Percentiles rank a stretch among this genome's conserved stretches.
phyloP scores from a whole-genome alignment of 2,113 vertebrate species.

The Gallinago jamesoni region DNA sequence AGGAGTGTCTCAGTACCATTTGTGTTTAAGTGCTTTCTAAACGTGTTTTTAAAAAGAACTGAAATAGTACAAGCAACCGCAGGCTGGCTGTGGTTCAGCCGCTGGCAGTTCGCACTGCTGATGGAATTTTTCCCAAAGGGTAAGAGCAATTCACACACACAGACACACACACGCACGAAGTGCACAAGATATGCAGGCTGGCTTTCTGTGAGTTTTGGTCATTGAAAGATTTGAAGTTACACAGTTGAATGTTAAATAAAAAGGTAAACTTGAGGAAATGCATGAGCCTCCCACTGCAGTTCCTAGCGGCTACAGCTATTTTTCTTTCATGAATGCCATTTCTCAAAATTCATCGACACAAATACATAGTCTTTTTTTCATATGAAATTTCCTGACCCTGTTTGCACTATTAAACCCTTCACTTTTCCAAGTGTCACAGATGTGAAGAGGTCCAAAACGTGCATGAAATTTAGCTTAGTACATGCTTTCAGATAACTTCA shows the following conservation, averaged over 20 bases:
- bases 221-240: not conserved
- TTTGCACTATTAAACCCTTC: not conserved
- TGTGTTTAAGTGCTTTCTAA: not conserved
- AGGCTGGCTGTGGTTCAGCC: not conserved
- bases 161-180: rapidly evolving
- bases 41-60: not conserved
- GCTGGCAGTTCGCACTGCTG: not conserved
- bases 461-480: not conserved
- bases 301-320: not conserved
- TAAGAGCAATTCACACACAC: not conserved
- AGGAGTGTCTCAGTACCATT: not conserved
- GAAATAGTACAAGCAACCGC: not conserved
- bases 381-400: not conserved
- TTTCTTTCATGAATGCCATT: not conserved
- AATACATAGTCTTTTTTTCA: not conserved
- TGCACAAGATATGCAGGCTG: not conserved
- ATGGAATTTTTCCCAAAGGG: not conserved
- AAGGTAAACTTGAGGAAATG: not conserved
- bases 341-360: not conserved
- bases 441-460: not conserved
- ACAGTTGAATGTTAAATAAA: not conserved
- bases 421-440: not conserved
- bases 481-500: not conserved
- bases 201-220: not conserved
- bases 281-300: not conserved